Evolutionary conservation across 2,113 vertebrate species (phyloP).

Genomic region (Montifringilla adamsi): DNA sequence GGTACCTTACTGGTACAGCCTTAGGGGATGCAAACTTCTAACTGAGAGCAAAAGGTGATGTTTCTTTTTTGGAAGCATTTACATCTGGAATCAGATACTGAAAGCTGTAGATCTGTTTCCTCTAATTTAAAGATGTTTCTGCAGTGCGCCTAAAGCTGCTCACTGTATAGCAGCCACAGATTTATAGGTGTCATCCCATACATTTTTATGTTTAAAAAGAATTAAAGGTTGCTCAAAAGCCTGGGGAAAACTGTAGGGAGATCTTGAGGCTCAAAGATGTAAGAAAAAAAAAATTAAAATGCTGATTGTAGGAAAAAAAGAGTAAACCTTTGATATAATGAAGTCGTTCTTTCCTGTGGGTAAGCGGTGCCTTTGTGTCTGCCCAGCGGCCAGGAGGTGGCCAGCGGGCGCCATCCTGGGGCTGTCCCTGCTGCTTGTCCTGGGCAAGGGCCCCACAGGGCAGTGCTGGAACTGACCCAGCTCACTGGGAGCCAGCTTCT

Average conservation of each 20-base stretch:
- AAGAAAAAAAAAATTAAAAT: not conserved
- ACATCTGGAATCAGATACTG: not conserved
- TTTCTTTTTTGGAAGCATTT: not conserved
- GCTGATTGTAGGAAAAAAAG: not conserved
- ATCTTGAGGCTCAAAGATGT: not conserved
- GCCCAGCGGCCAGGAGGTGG: not conserved
- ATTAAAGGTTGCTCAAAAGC: not conserved
- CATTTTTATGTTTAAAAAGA: not conserved
- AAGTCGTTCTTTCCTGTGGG: not conserved
- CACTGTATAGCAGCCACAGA: not conserved
- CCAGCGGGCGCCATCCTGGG: rapidly evolving
- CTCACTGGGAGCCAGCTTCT: not conserved
- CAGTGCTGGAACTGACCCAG: not conserved
- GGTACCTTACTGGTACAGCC: not conserved
- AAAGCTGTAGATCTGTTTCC: not conserved
- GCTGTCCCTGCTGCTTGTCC: not conserved
- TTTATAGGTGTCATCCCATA: not conserved
- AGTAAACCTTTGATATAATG: not conserved
- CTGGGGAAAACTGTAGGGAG: not conserved
- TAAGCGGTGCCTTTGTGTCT: not conserved
- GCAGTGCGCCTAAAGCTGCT: rapidly evolving
- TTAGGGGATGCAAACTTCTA: not conserved
- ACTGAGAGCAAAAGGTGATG: not conserved
- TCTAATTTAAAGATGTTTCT: not conserved
- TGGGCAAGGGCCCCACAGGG: not conserved